These are phyloP conservation scores for Hypena proboscidalis DNA, from an alignment of 2,888 invertebrate species.

Conservation along the genomic window DNA sequence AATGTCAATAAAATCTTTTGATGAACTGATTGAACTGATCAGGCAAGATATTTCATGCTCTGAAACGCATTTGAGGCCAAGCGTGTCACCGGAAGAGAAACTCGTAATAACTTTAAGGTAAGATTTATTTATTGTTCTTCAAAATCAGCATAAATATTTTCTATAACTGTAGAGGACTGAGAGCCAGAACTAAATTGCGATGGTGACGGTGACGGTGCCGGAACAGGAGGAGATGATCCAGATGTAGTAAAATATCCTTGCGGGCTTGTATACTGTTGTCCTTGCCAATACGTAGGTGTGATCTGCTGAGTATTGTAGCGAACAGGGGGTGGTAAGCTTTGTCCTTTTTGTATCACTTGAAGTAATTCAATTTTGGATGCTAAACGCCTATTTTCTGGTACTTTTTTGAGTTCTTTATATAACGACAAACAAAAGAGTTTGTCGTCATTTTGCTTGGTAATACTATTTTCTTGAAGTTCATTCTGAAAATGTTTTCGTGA, in stretches of 20 bases:
- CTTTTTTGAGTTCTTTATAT: conserved; percentile 43
- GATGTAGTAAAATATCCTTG: conserved; percentile 43
- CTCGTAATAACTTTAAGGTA: conserved; percentile 42
- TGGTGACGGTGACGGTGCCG: conserved; percentile 26
- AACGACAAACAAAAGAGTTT: conserved; percentile 50
- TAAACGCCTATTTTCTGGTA: conserved; percentile 43
- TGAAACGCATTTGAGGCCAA: conserved; percentile 31
- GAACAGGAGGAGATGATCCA: conserved; percentile 32
- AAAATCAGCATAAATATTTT: conserved; percentile 35
- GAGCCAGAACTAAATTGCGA: conserved; percentile 29
- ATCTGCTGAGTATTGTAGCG: conserved; percentile 37
- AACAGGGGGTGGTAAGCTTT: conserved; percentile 36
- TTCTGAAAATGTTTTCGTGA: conserved; percentile 29
- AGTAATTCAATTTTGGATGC: conserved; percentile 46
- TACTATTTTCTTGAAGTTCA: conserved; percentile 36
- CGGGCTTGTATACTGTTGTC: conserved; percentile 35
- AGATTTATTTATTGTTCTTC: conserved; percentile 34
- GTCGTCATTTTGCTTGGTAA: conserved; percentile 45
- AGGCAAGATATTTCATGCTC: no score
- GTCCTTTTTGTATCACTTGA: conserved; percentile 40
- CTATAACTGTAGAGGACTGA: conserved; percentile 31
- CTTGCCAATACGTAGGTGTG: conserved; percentile 35
- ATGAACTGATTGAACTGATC: no score
- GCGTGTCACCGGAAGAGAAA: conserved; percentile 43
- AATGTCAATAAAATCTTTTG: conserved; percentile 47